These are phyloP conservation scores for Synanthedon vespiformis DNA, from an alignment of 2,888 invertebrate species.

Conservation along the genomic window DNA sequence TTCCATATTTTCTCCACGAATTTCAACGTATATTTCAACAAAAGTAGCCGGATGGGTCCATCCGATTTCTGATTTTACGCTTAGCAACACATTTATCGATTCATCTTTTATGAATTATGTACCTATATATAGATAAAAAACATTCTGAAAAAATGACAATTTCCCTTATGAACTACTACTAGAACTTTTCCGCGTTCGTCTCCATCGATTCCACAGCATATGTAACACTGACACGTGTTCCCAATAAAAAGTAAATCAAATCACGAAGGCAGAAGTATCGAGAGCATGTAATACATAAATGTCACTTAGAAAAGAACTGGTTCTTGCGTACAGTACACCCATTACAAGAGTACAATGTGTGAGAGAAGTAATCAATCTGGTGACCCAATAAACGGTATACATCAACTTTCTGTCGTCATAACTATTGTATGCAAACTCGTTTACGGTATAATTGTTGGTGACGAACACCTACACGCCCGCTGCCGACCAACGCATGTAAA, in stretches of 20 bases:
- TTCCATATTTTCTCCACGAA: too few species aligned
- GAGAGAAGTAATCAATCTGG: slow-evolving; percentile 26
- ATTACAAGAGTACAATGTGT: neutral
- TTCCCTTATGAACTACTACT: too few species aligned
- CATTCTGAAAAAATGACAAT: too few species aligned
- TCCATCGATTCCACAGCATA: too few species aligned
- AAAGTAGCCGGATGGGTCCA: too few species aligned
- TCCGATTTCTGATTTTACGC: too few species aligned
- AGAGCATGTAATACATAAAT: neutral
- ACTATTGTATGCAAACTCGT: slow-evolving; percentile 48
- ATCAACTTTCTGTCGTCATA: slow-evolving; percentile 16
- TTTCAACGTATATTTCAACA: too few species aligned
- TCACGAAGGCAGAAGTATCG: neutral
- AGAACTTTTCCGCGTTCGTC: too few species aligned
- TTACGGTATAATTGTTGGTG: slow-evolving; percentile 30
- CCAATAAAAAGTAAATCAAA: neutral
- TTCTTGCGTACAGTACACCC: neutral
- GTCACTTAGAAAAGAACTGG: neutral
- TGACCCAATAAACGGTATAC: slow-evolving; percentile 31
- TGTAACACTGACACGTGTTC: neutral
- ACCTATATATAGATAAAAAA: too few species aligned
- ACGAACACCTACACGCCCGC: slow-evolving; percentile 14
- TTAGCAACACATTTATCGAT: too few species aligned
- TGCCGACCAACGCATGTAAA: neutral
- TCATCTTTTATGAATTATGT: too few species aligned